Percentiles rank a stretch among this genome's conserved stretches.
Evolutionary conservation across 2,888 invertebrate genomes (phyloP).

Genomic region (Merodon equestris): DNA sequence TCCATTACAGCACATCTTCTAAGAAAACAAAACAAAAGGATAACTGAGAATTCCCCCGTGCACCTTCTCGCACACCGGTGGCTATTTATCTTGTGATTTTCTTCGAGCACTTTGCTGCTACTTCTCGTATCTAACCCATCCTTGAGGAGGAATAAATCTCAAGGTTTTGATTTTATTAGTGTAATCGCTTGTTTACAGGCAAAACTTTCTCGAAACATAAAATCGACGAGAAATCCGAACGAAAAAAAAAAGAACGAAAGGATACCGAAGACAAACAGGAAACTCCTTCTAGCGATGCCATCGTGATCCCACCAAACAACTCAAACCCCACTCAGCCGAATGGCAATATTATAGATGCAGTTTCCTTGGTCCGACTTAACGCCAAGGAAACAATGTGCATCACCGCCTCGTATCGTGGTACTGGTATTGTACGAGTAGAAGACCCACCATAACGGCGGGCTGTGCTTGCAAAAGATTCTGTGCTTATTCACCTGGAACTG

Average conservation of each 20-base stretch:
- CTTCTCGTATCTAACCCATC: constrained; percentile 38
- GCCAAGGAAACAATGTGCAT: constrained; percentile 59
- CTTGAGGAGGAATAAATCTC: constrained; percentile 64
- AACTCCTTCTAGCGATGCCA: constrained; percentile 8
- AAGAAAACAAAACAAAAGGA: background rate
- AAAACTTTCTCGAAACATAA: constrained; percentile 44
- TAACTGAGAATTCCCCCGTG: background rate
- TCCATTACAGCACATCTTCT: constrained; percentile 41
- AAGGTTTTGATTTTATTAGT: constrained; percentile 66
- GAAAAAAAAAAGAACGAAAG: constrained; percentile 23
- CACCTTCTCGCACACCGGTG: constrained; percentile 40
- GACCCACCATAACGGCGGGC: constrained; percentile 29
- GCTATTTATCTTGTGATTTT: constrained; percentile 58
- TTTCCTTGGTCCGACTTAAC: constrained; percentile 29
- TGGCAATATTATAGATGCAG: constrained; percentile 43
- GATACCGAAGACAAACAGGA: constrained; percentile 48
- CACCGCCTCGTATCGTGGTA: constrained; percentile 18
- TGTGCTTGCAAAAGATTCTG: constrained; percentile 45
- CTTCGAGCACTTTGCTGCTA: constrained; percentile 38
- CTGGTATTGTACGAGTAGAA: constrained; percentile 38
- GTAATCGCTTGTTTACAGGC: constrained; percentile 66
- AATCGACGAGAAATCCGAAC: background rate
- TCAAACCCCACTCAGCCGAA: too few species aligned
- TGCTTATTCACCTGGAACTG: constrained; percentile 65
- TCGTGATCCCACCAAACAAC: too few species aligned